Base-by-base conservation (phyloP, 2,113 vertebrate genomes). In the Toxostoma redivivum region DNA sequence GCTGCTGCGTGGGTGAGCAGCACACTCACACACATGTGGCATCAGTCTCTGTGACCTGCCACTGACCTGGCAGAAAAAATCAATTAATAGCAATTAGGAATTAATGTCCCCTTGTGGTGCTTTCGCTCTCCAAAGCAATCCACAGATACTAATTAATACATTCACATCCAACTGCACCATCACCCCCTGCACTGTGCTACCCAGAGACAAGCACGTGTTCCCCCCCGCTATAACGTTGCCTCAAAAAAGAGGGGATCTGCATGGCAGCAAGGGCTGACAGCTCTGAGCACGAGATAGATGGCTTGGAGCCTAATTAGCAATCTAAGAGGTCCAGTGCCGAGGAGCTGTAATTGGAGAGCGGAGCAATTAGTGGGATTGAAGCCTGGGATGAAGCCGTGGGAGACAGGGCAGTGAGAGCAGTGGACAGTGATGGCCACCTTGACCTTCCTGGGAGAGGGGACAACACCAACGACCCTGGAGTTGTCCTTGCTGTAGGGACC, bases 31-130 rank as follows among this genome's bases (percentile, higher is more conserved):
- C 62, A 31, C 24, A 17, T 1, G 1, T 2, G 53, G 31, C 1
- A 0, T 64, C 81, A 62, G 18, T 13, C 71, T 50, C 57, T 54
- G 21, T 80, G 87, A 80, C 85, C 81, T 33, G 27, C 71, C 71
- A 21, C 71, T 92, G 88, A 95, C 92, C 94, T 44, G 57, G 67
- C 80, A 92, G 90, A 44, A 53, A 70, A 69, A 67, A 67, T 58
- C 76, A 81, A 93, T 95, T 90, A 92, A 83, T 86, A 88, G 30
- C 71, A 86, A 88, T 96, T 84, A 96, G 82, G 47, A 86, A 88
- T 92, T 86, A 93, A 90, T 28, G 31, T 71, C 54, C 51, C 90
- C 88, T 88, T 58, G 88, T 2, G 11, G 89, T 38, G 53, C 53
- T 79, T 92, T 94, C 10, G 25, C 48, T 95, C 74, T 88, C 51